Percentiles rank a stretch among this genome's conserved stretches.
These are phyloP conservation scores for Lates calcarifer DNA, from an alignment of 2,113 vertebrate genomes.

Conservation along the genomic window DNA sequence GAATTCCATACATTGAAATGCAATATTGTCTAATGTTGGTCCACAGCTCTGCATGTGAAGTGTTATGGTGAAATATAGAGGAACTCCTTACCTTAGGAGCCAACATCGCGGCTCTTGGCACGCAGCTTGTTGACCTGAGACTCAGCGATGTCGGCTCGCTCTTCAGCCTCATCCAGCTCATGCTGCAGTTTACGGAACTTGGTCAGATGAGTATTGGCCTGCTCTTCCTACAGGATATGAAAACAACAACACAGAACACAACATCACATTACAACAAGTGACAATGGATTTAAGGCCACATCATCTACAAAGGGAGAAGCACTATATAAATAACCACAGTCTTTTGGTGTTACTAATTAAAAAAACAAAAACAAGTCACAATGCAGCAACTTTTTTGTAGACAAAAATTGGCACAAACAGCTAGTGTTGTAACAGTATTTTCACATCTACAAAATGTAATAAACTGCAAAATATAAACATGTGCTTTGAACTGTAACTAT, in stretches of 20 bases:
- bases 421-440: neutral
- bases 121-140: constrained; percentile 88
- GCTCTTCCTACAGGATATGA: constrained; percentile 80
- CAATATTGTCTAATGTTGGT: neutral
- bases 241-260: constrained; percentile 22
- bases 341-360: neutral
- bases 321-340: neutral
- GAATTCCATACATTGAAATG: neutral
- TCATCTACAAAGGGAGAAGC: neutral
- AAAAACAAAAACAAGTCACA: too few relatives aligned
- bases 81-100: constrained; percentile 78
- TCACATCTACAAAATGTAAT: neutral
- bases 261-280: neutral
- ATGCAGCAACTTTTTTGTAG: too few relatives aligned
- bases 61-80: neutral
- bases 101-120: constrained; percentile 84
- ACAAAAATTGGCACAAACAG: neutral
- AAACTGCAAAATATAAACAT: neutral
- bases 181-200: constrained; percentile 88
- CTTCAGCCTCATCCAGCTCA: constrained; percentile 86
- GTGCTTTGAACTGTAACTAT: rapidly evolving
- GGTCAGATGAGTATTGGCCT: constrained; percentile 82
- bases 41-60: neutral
- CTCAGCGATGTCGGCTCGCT: constrained; percentile 86
- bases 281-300: neutral